Evolutionary conservation across 2,797 vertebrate species (phyloP).

Genomic region (Lindbergichthys nudifrons): DNA sequence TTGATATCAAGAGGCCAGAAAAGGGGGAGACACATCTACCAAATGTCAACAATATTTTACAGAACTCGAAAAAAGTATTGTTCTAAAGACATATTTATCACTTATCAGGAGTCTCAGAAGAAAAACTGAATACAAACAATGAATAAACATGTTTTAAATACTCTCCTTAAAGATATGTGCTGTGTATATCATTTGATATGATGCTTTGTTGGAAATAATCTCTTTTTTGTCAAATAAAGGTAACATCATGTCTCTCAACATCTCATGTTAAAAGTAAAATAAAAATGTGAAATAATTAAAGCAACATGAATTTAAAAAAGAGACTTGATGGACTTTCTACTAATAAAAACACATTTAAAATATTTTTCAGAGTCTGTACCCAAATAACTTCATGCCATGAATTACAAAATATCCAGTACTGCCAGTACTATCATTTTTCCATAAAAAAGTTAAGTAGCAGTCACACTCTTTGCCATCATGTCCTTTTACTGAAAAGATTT

Average conservation of each 20-base stretch:
- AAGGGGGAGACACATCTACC: not conserved
- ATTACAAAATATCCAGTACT: no score
- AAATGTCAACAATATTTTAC: not conserved
- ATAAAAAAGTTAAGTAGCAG: not conserved
- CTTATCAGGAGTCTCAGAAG: not conserved
- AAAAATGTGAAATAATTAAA: not conserved
- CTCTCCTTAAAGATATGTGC: not conserved
- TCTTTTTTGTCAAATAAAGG: not conserved
- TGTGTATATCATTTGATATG: not conserved
- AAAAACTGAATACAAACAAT: not conserved
- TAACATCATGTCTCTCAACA: not conserved
- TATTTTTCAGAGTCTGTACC: not conserved
- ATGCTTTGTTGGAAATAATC: not conserved
- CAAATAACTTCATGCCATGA: no score
- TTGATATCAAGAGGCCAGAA: constrained; percentile 6
- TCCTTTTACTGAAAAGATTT: not conserved
- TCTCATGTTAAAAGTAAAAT: not conserved
- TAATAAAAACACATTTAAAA: not conserved
- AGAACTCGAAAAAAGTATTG: not conserved
- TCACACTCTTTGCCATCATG: not conserved
- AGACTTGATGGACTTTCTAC: not conserved
- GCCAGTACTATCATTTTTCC: not conserved
- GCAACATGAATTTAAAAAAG: not conserved
- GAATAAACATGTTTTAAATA: not conserved
- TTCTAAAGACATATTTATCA: not conserved